Evolutionary conservation across 2,113 vertebrate species (phyloP).

Genomic region (Struthio camelus): DNA sequence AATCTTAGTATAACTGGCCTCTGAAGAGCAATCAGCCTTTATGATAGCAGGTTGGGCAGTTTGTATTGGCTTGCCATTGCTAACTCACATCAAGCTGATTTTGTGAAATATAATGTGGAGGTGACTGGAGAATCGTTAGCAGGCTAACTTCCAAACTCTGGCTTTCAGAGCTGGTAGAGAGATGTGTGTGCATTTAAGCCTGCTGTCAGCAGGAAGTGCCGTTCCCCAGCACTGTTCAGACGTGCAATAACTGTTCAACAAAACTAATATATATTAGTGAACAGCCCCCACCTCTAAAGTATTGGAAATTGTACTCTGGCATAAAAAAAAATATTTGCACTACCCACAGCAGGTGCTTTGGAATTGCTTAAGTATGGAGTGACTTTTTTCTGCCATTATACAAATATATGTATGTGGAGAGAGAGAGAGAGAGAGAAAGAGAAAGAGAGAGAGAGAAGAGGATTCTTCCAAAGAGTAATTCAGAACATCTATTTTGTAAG

Average conservation of each 20-base stretch:
- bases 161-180: background rate
- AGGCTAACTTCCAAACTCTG: background rate
- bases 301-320: background rate
- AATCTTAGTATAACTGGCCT: background rate
- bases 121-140: background rate
- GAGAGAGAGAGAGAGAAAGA: background rate
- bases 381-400: background rate
- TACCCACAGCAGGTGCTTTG: background rate
- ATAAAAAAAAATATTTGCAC: background rate
- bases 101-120: background rate
- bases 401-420: rapidly evolving
- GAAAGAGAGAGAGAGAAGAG: background rate
- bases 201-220: rapidly evolving
- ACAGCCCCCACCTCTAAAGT: background rate
- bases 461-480: background rate
- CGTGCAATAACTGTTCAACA: background rate
- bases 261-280: background rate
- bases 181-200: background rate
- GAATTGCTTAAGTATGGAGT: background rate
- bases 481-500: background rate
- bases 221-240: background rate
- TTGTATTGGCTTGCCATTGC: background rate
- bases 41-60: background rate
- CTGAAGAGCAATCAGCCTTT: background rate
- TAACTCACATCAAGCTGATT: background rate